These are phyloP conservation scores for Ophion ellenae DNA, from an alignment of 2,888 invertebrate species.

Conservation along the genomic window DNA sequence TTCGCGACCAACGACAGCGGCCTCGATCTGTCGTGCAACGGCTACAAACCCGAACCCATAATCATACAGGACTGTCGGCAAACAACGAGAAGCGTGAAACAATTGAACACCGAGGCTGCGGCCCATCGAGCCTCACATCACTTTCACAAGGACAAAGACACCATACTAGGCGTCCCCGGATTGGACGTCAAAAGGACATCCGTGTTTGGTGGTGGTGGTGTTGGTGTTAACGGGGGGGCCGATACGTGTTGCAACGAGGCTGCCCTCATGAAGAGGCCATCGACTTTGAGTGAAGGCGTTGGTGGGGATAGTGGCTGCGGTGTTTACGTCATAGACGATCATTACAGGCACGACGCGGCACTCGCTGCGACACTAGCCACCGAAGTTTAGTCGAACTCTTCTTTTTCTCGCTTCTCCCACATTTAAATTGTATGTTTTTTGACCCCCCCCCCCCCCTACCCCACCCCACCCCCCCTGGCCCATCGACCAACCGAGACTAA, in stretches of 20 bases:
- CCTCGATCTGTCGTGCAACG: constrained; percentile 81
- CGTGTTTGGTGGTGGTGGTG: constrained; percentile 73
- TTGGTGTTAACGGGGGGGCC: constrained; percentile 69
- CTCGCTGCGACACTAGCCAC: constrained; percentile 88
- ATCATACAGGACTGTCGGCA: constrained; percentile 83
- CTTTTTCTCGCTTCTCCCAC: too few relatives aligned
- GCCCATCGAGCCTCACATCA: constrained; percentile 86
- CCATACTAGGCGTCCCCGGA: constrained; percentile 81
- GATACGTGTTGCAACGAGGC: constrained; percentile 85
- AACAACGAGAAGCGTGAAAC: constrained; percentile 88
- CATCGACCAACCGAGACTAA: too few relatives aligned
- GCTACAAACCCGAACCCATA: constrained; percentile 87
- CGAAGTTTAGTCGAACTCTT: constrained; percentile 87
- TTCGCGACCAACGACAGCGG: constrained; percentile 85
- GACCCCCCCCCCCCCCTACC: too few relatives aligned
- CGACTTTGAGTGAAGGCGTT: constrained; percentile 71
- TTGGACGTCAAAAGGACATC: constrained; percentile 84
- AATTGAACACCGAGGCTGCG: constrained; percentile 92
- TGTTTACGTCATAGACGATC: constrained; percentile 91
- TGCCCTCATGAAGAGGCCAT: constrained; percentile 89
- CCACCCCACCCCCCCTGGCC: too few relatives aligned
- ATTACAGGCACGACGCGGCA: constrained; percentile 87
- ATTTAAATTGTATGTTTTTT: too few relatives aligned
- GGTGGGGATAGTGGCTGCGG: constrained; percentile 80
- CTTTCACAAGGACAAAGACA: constrained; percentile 85